These are phyloP conservation scores for Thymelicus acteon DNA, from an alignment of 2,888 invertebrate genomes.

Conservation along the genomic window DNA sequence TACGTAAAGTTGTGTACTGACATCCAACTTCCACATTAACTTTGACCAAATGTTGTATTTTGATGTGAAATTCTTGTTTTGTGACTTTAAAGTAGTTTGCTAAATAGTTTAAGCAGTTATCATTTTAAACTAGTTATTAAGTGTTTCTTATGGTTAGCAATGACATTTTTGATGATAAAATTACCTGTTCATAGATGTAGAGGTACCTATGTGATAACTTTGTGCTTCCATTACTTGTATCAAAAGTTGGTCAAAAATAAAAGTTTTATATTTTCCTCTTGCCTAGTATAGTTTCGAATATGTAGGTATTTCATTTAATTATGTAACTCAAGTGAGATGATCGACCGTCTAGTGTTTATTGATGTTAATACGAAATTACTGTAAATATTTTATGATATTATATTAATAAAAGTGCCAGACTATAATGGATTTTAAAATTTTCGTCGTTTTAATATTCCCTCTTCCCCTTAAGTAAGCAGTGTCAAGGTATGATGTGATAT, in stretches of 20 bases:
- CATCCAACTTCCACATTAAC: background rate
- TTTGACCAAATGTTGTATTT: conserved; percentile 17
- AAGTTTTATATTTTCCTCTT: conserved; percentile 47
- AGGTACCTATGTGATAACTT: conserved; percentile 42
- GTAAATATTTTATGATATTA: conserved; percentile 68
- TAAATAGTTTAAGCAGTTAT: conserved; percentile 3
- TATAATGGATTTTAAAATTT: conserved; percentile 51
- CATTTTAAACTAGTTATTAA: background rate
- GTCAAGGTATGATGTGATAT: background rate
- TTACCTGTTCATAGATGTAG: conserved; percentile 4
- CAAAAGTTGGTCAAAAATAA: conserved; percentile 39
- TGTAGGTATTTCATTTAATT: conserved; percentile 37
- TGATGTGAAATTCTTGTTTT: conserved; percentile 13
- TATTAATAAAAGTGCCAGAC: conserved; percentile 77
- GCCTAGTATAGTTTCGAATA: conserved; percentile 46
- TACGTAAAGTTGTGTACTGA: background rate
- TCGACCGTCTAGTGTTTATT: conserved; percentile 54
- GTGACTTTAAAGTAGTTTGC: background rate
- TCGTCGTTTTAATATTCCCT: conserved; percentile 42
- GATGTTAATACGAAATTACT: conserved; percentile 50
- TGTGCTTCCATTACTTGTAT: conserved; percentile 54
- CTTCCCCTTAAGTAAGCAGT: conserved; percentile 7
- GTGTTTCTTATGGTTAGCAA: background rate
- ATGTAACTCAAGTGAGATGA: conserved; percentile 60
- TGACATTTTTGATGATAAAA: background rate